phyloP scores from a whole-genome alignment of 37 sponge, comb jelly and placozoan species.

The Sycon ciliatum region DNA sequence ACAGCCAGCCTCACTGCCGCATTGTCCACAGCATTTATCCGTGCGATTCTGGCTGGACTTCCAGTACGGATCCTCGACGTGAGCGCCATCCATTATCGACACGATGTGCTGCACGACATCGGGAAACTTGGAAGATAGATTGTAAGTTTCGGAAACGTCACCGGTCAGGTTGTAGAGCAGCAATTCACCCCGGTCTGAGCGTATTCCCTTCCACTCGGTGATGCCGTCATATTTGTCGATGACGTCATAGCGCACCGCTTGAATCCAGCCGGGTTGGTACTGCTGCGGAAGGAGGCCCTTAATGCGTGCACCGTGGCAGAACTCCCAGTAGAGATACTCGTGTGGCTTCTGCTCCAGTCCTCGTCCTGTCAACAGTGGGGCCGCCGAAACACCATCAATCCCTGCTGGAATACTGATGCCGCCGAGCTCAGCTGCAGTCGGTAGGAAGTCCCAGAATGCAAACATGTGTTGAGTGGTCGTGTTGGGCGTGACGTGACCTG shows the following conservation, averaged over 20 bases:
- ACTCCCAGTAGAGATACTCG: slow-evolving; percentile 30
- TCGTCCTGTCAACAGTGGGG: slow-evolving; percentile 26
- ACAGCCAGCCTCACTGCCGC: too few relatives aligned
- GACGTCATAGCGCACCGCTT: slow-evolving; percentile 24
- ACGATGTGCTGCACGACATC: too few relatives aligned
- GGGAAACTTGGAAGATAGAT: slow-evolving; percentile 21
- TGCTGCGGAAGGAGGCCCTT: too few relatives aligned
- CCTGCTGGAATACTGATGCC: slow-evolving; percentile 16
- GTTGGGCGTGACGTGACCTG: slow-evolving; percentile 20
- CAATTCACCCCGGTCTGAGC: neutral
- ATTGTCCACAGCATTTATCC: too few relatives aligned
- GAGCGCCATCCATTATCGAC: too few relatives aligned
- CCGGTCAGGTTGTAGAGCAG: slow-evolving; percentile 29
- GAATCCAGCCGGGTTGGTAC: slow-evolving; percentile 27
- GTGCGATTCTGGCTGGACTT: too few relatives aligned
- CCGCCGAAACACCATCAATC: slow-evolving; percentile 31
- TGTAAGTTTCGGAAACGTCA: slow-evolving; percentile 19
- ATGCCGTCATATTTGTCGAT: slow-evolving; percentile 26
- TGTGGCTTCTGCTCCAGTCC: slow-evolving; percentile 20
- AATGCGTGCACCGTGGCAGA: too few relatives aligned
- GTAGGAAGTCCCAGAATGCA: slow-evolving; percentile 38
- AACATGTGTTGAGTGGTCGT: slow-evolving; percentile 21
- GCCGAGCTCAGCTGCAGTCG: slow-evolving; percentile 34
- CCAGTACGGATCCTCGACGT: too few relatives aligned
- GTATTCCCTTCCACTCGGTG: too few relatives aligned